Conservation (phyloP, 1,140 invertebrate species). For the Zaprionus ornatus region DNA sequence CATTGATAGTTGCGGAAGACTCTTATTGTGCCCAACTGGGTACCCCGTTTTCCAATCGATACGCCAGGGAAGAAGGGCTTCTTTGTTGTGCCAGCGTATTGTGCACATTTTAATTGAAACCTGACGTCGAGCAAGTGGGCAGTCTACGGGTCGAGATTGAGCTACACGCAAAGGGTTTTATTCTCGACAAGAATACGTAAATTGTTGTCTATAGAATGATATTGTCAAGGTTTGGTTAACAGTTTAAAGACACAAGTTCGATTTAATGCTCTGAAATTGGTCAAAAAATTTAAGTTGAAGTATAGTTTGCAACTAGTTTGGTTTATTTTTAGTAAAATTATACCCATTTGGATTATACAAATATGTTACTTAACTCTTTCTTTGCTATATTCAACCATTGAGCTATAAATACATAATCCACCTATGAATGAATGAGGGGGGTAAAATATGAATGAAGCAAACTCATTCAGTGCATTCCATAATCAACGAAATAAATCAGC, state of each 20-base stretch:
- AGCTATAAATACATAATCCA: neutral
- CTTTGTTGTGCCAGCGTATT: constrained; percentile 30
- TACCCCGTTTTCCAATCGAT: constrained; percentile 5
- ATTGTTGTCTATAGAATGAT: neutral
- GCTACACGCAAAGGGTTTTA: neutral
- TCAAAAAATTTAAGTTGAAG: neutral
- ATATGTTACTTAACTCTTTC: neutral
- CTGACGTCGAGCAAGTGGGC: neutral
- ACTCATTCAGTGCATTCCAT: constrained; percentile 1
- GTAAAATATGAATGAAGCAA: neutral
- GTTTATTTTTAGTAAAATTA: neutral
- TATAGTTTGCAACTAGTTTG: neutral
- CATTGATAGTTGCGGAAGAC: constrained; percentile 19
- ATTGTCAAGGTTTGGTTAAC: neutral
- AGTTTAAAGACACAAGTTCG: neutral
- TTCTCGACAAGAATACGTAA: neutral
- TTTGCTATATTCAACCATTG: neutral
- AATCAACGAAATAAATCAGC: neutral
- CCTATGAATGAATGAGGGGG: neutral
- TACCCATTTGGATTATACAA: neutral
- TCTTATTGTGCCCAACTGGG: neutral
- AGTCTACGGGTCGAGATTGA: neutral
- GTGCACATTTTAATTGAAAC: constrained; percentile 37
- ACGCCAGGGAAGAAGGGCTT: no score
- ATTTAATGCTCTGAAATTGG: neutral